Evolutionary conservation across 2,797 vertebrate species (phyloP).

Genomic region (Salarias fasciatus): DNA sequence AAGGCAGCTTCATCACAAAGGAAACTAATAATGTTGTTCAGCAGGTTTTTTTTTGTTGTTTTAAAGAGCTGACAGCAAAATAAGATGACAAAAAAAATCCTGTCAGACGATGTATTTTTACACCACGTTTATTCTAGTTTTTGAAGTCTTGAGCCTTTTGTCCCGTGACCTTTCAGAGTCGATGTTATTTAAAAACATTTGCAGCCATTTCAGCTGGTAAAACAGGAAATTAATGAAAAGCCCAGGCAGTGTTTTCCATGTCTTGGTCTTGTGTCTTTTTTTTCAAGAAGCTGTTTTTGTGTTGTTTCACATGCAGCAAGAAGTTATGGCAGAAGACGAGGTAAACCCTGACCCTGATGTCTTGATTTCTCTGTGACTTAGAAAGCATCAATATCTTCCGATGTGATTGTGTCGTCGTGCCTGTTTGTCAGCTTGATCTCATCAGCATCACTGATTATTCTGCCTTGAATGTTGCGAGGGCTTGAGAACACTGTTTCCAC

Average conservation of each 20-base stretch:
- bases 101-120: neutral
- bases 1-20: neutral
- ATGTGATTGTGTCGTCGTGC: conserved; percentile 38
- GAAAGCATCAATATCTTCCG: conserved; percentile 28
- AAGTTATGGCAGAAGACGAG: conserved; percentile 99
- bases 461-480: conserved; percentile 17
- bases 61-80: neutral
- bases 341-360: conserved; percentile 85
- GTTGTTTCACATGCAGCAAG: conserved; percentile 98
- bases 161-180: neutral
- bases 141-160: neutral
- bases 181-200: neutral
- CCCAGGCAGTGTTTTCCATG: conserved; percentile 13
- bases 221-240: conserved; percentile 9
- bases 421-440: conserved; percentile 57
- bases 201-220: conserved; percentile 16
- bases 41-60: neutral
- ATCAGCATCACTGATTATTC: conserved; percentile 34
- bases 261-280: neutral
- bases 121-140: too few relatives aligned
- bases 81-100: too few relatives aligned
- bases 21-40: neutral
- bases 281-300: conserved; percentile 73
- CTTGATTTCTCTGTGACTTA: conserved; percentile 37
- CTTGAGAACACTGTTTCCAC: conserved; percentile 1